Percentiles rank a stretch among this genome's conserved stretches.
These are phyloP conservation scores for Macroramphosus scolopax DNA, from an alignment of 2,797 vertebrate genomes.

Conservation along the genomic window DNA sequence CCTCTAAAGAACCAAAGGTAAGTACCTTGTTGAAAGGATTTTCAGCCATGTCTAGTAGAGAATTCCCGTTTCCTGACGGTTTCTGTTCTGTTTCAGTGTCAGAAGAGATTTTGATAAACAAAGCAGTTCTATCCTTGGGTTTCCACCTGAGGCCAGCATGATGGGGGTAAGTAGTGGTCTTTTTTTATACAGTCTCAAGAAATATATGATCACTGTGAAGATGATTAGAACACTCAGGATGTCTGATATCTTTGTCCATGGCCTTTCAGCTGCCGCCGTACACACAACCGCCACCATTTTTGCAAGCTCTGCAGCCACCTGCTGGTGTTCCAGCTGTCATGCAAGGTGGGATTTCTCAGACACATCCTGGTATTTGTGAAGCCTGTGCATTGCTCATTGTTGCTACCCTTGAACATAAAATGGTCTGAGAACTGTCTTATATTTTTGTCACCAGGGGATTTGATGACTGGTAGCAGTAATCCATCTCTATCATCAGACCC, in stretches of 20 bases:
- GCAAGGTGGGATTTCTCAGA: constrained; percentile 50
- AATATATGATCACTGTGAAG: neutral
- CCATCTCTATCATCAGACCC: constrained; percentile 38
- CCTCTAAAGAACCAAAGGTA: constrained; percentile 83
- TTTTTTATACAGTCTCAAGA: neutral
- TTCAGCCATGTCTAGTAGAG: neutral
- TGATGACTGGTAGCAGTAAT: constrained; percentile 30
- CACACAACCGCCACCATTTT: constrained; percentile 40
- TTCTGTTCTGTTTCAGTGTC: constrained; percentile 54
- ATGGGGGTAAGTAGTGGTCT: constrained; percentile 57
- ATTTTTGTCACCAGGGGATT: constrained; percentile 47
- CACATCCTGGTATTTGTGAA: neutral
- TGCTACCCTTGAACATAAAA: neutral
- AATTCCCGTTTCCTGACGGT: neutral
- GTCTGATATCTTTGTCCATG: neutral
- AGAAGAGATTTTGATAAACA: constrained; percentile 74
- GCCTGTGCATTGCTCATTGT: neutral
- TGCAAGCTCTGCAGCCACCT: constrained; percentile 48
- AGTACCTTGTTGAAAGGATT: constrained; percentile 26
- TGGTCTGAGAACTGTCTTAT: neutral
- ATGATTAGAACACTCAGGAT: neutral
- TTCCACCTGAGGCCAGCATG: constrained; percentile 62
- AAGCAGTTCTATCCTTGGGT: constrained; percentile 70
- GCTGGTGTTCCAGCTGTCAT: constrained; percentile 34
- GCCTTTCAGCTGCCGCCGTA: constrained; percentile 33